These are phyloP conservation scores for Lineus longissimus DNA, from an alignment of 1,140 invertebrate genomes.

Conservation along the genomic window DNA sequence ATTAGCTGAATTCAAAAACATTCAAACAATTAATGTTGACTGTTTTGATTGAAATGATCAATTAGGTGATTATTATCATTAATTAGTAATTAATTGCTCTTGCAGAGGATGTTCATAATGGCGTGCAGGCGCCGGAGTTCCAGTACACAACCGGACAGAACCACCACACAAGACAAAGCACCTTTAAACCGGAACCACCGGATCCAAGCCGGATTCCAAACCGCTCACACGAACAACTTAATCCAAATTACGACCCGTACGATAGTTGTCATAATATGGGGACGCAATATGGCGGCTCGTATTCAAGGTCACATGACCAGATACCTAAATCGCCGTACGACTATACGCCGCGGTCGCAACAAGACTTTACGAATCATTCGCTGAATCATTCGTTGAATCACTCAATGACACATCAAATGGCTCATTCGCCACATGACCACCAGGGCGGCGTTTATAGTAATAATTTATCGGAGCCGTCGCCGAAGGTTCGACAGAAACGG, in stretches of 20 bases:
- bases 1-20: no score
- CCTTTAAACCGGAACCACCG: constrained; percentile 6
- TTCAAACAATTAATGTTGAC: no score
- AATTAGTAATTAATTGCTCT: no score
- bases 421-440: not conserved
- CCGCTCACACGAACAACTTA: constrained; percentile 4
- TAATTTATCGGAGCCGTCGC: not conserved
- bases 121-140: no score
- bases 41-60: no score
- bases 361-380: constrained; percentile 3
- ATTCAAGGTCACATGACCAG: constrained; percentile 2
- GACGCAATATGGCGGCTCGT: not conserved
- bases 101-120: no score
- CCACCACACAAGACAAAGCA: not conserved
- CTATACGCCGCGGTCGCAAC: not conserved
- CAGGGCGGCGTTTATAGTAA: constrained; percentile 19
- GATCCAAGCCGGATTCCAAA: not conserved
- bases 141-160: not conserved
- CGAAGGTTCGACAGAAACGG: constrained; percentile 23
- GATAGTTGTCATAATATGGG: no score
- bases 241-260: no score
- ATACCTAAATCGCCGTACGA: constrained; percentile 1
- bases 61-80: no score
- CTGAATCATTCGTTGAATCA: not conserved
- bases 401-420: not conserved